Conservation (phyloP, 2,888 invertebrate species). For the Drosophila phalerata region DNA sequence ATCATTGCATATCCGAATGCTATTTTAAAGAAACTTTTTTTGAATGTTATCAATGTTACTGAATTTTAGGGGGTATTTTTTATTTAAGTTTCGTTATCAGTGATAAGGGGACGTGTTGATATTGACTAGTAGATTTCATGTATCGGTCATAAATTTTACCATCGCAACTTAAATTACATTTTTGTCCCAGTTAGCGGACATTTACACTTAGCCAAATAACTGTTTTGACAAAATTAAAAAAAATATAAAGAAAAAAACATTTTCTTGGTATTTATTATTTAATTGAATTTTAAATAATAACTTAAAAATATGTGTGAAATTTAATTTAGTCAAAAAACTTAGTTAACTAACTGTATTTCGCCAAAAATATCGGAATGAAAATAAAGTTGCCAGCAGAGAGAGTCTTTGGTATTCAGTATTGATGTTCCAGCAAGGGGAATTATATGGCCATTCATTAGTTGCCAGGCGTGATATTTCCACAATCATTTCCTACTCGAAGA, state of each 20-base stretch:
- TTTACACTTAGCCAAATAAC: too few species aligned
- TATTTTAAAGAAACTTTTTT: constrained; percentile 7
- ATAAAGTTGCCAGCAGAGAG: background rate
- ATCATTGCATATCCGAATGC: constrained; percentile 6
- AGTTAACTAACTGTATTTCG: background rate
- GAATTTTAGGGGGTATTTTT: constrained; percentile 26
- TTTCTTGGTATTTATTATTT: too few species aligned
- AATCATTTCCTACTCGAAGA: constrained; percentile 57
- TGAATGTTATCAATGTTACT: constrained; percentile 32
- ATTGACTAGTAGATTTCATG: constrained; percentile 34
- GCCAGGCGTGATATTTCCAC: constrained; percentile 30
- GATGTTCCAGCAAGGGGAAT: background rate
- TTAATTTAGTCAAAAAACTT: too few species aligned
- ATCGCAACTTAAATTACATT: constrained; percentile 10
- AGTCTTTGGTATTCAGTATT: constrained; percentile 1
- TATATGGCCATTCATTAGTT: constrained; percentile 27
- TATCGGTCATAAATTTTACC: constrained; percentile 51
- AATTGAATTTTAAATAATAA: too few species aligned
- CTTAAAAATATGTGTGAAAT: too few species aligned
- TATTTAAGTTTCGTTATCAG: constrained; percentile 52
- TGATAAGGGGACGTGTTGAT: constrained; percentile 44
- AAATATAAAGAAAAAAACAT: too few species aligned
- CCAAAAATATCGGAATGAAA: background rate
- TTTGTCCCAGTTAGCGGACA: background rate
- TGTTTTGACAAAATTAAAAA: too few species aligned